These are phyloP conservation scores for Mycetomoellerius zeteki DNA, from an alignment of 1,140 invertebrate genomes.

Conservation along the genomic window DNA sequence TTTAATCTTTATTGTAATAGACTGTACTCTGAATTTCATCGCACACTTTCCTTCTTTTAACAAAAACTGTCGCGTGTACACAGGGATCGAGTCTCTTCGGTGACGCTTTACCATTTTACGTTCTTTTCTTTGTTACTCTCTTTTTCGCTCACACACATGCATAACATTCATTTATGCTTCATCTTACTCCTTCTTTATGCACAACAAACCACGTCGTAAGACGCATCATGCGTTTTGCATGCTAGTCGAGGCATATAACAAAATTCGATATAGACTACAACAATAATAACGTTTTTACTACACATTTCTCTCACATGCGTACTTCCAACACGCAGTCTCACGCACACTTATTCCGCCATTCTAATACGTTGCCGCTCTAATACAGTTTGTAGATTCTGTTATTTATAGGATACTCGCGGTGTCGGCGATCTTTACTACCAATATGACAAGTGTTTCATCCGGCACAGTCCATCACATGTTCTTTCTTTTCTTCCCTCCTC, in stretches of 20 bases:
- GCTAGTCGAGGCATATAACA: constrained; percentile 69
- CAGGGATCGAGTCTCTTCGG: neutral
- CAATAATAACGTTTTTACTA: constrained; percentile 72
- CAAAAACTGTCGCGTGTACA: constrained; percentile 56
- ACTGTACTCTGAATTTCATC: constrained; percentile 70
- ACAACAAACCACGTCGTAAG: constrained; percentile 45
- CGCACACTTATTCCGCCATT: constrained; percentile 74
- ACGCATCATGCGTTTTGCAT: constrained; percentile 54
- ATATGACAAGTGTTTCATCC: constrained; percentile 59
- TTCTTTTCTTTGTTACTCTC: neutral
- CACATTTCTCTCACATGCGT: constrained; percentile 71
- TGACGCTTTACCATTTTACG: neutral
- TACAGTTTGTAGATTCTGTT: constrained; percentile 82
- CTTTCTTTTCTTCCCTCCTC: constrained; percentile 5
- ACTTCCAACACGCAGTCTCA: constrained; percentile 71
- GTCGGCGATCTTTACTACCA: constrained; percentile 70
- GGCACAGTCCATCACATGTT: constrained; percentile 55
- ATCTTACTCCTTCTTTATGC: constrained; percentile 9
- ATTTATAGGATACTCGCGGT: constrained; percentile 78
- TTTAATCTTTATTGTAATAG: constrained; percentile 74
- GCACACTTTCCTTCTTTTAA: constrained; percentile 63
- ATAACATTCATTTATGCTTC: neutral
- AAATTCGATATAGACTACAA: constrained; percentile 78
- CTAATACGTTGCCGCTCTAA: constrained; percentile 73
- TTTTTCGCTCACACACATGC: neutral